Evolutionary conservation across 1,140 invertebrate species (phyloP), one percentile per base, ranked within the genome.

Genomic region (Cotesia chilonis): DNA sequence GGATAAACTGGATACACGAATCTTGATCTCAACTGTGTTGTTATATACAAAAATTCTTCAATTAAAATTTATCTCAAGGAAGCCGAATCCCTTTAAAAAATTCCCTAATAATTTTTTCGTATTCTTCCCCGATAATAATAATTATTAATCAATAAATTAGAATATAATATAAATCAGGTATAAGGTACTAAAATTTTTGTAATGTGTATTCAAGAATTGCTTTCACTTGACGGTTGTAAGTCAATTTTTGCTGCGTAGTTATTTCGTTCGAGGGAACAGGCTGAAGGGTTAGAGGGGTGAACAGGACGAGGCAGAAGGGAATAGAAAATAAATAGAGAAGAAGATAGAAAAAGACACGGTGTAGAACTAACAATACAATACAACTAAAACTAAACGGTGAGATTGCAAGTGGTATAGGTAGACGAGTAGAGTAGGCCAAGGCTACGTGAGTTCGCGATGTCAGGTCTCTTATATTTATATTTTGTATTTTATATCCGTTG

Each of bases 391-490:
- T 9, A 6, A 51, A 66, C 64, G 64, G 20, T 17, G n/a, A 54
- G 14, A 66, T 51, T 71, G 38, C 51, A 64, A 41, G 69, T 65
- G 47, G 61, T 71, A 66, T 14, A 55, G 60, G 20, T 71, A 71
- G 69, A 64, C 12, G 69, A 71, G 59, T 60, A 64, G 69, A 71
- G 69, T 71, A 71, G 69, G 69, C 69, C 69, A 71, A 71, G 69
- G 69, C 69, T 71, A 51, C 52, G 51, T 41, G 47, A 51, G 69
- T 71, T 54, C 55, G 59, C 69, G 69, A 51, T 14, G 69, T 64
- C 38, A 37, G 28, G 36, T 52, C 35, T 61, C 38, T 51, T 47
- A 64, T 54, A 54, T 68, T 68, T 59, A 41, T 54, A 36, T 37
- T 36, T n/a, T 69, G 10, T 47, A 47, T 47, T 36, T n/a, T 69